Evolutionary conservation across 2,797 vertebrate genomes (phyloP).

Genomic region (Sebastes elongatus): DNA sequence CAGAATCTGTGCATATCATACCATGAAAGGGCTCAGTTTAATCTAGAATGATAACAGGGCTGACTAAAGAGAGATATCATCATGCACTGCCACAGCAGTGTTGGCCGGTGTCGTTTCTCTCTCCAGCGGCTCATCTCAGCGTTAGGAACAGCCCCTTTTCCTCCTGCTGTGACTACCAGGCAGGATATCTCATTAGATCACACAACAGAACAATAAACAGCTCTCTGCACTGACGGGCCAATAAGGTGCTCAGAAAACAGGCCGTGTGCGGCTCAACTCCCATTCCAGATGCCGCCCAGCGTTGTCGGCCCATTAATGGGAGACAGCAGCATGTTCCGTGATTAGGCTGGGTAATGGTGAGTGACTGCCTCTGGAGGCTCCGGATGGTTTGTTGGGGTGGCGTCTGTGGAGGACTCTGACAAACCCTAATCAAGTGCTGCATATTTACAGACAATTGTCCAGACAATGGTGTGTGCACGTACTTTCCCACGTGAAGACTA

Average conservation of each 20-base stretch:
- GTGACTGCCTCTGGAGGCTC: slow-evolving; percentile 68
- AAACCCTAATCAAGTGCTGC: slow-evolving; percentile 37
- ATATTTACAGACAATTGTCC: slow-evolving; percentile 20
- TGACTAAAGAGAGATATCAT: neutral
- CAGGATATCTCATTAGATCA: slow-evolving; percentile 70
- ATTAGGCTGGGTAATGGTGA: slow-evolving; percentile 73
- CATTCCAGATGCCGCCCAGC: slow-evolving; percentile 66
- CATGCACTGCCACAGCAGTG: neutral
- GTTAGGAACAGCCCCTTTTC: slow-evolving; percentile 8
- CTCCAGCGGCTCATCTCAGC: slow-evolving; percentile 10
- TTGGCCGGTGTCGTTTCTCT: slow-evolving; percentile 10
- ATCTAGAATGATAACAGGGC: neutral
- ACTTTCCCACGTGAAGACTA: slow-evolving; percentile 24
- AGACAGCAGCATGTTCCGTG: slow-evolving; percentile 68
- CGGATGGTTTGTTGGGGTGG: slow-evolving; percentile 32
- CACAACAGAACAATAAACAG: slow-evolving; percentile 64
- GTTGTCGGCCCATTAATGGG: slow-evolving; percentile 67
- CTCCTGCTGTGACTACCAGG: slow-evolving; percentile 27
- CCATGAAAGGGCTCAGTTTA: neutral
- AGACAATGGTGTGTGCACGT: slow-evolving; percentile 11
- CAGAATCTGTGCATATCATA: neutral
- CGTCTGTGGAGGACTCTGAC: slow-evolving; percentile 23
- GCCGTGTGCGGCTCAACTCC: slow-evolving; percentile 53
- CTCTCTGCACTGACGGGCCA: slow-evolving; percentile 57
- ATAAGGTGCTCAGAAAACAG: slow-evolving; percentile 73